Evolutionary conservation across 2,113 vertebrate genomes (phyloP).

Genomic region (Formicarius rufipectus): DNA sequence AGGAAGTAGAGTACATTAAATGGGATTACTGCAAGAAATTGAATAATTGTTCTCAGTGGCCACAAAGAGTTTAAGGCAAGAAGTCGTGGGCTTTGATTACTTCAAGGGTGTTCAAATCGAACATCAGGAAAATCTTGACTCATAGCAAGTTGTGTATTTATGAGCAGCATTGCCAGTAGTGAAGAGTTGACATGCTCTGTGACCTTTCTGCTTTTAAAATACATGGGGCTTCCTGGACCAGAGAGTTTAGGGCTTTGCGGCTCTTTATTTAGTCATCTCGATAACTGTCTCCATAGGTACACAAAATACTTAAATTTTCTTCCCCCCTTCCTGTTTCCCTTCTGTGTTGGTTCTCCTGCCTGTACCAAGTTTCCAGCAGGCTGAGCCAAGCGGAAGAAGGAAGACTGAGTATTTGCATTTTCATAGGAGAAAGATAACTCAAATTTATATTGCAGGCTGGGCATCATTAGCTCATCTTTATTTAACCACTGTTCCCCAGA

Average conservation of each 20-base stretch:
- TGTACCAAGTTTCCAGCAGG: not conserved
- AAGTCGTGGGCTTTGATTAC: not conserved
- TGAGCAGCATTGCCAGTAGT: not conserved
- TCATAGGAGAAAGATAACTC: not conserved
- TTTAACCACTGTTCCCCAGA: not conserved
- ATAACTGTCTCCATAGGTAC: not conserved
- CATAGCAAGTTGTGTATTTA: not conserved
- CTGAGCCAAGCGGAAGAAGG: not conserved
- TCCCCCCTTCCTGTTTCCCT: not conserved
- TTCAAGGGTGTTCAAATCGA: not conserved
- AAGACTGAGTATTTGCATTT: not conserved
- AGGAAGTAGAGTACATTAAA: not conserved
- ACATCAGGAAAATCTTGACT: not conserved
- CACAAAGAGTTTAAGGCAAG: not conserved
- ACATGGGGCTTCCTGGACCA: not conserved
- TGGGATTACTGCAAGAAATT: not conserved
- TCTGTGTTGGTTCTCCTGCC: not conserved
- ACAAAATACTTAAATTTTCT: not conserved
- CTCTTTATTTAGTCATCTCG: not conserved
- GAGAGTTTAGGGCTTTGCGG: not conserved
- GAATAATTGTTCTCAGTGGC: not conserved
- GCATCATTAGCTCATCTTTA: not conserved
- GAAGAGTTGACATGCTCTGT: not conserved
- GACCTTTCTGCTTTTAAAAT: not conserved
- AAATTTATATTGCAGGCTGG: not conserved